A percentile compares a stretch with the other conserved stretches of the same genome.
These are phyloP conservation scores for Drosophila paulistorum DNA, from an alignment of 1,140 invertebrate genomes.

Conservation along the genomic window DNA sequence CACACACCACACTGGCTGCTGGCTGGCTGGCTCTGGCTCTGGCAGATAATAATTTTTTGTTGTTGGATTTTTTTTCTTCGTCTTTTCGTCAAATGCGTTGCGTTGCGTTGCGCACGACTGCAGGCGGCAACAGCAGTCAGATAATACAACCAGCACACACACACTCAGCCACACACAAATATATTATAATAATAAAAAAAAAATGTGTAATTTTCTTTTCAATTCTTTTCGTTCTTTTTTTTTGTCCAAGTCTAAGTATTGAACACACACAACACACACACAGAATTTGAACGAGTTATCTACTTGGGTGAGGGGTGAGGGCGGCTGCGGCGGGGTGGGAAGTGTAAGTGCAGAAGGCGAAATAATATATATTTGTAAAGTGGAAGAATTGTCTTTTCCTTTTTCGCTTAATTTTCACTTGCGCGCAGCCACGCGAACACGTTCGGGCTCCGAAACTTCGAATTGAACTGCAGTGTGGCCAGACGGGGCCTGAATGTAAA, in stretches of 20 bases:
- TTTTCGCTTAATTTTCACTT: constrained; percentile 24
- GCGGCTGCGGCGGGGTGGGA: neutral
- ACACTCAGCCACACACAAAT: constrained; percentile 9
- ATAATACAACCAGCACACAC: constrained; percentile 28
- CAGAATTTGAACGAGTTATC: constrained; percentile 1
- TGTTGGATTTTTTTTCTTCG: constrained; percentile 10
- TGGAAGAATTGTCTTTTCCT: constrained; percentile 16
- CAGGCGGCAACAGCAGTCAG: constrained; percentile 38
- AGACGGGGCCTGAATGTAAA: neutral
- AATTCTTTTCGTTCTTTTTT: neutral
- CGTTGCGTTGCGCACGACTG: constrained; percentile 38
- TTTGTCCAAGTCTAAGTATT: constrained; percentile 15
- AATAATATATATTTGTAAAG: constrained; percentile 17
- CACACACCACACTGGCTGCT: constrained; percentile 22
- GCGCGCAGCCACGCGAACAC: constrained; percentile 64
- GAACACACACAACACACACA: constrained; percentile 13
- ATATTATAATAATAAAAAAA: constrained; percentile 16
- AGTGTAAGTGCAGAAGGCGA: constrained; percentile 12
- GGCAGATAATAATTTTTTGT: constrained; percentile 10
- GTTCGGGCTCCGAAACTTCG: constrained; percentile 52
- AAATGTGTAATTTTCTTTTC: constrained; percentile 6
- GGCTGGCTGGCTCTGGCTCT: too few relatives aligned
- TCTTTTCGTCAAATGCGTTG: constrained; percentile 17
- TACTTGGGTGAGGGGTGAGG: constrained; percentile 6
- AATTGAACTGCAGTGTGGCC: constrained; percentile 33